Conservation (phyloP, 2,888 invertebrate genomes). For the Pelosia muscerda region DNA sequence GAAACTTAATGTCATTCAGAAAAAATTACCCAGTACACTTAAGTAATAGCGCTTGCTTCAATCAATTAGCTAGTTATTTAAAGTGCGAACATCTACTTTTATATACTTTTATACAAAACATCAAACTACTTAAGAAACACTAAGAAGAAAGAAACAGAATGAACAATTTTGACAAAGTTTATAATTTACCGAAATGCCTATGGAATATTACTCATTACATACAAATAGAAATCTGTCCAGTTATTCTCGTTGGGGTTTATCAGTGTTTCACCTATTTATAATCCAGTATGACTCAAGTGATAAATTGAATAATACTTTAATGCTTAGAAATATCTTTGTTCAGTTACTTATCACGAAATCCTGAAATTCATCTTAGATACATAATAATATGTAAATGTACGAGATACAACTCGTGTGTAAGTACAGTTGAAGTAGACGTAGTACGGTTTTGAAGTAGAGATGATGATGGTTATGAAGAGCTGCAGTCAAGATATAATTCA, state of each 20-base stretch:
- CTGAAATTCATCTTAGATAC: constrained; percentile 13
- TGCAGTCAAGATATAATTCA: neutral
- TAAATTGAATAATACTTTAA: neutral
- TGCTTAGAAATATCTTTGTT: constrained; percentile 34
- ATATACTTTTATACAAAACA: neutral
- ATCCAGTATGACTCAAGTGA: constrained; percentile 16
- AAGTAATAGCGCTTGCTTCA: neutral
- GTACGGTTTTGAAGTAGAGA: too few species aligned
- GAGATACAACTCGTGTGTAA: too few species aligned
- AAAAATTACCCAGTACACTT: neutral
- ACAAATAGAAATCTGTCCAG: neutral
- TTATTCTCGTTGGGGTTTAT: constrained; percentile 19
- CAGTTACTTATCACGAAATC: constrained; percentile 24
- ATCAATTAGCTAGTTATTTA: neutral
- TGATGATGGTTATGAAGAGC: too few species aligned
- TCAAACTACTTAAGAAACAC: neutral
- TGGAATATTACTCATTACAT: neutral
- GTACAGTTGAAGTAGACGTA: neutral
- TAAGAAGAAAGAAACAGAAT: neutral
- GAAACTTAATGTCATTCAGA: too few species aligned
- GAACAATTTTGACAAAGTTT: neutral
- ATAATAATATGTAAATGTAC: neutral
- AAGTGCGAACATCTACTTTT: too few species aligned
- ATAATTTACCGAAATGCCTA: neutral
- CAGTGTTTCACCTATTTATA: constrained; percentile 12